A percentile compares a stretch with the other conserved stretches of the same genome.
Evolutionary conservation across 2,888 invertebrate species (phyloP).

Genomic region (Drosophila mimetica): DNA sequence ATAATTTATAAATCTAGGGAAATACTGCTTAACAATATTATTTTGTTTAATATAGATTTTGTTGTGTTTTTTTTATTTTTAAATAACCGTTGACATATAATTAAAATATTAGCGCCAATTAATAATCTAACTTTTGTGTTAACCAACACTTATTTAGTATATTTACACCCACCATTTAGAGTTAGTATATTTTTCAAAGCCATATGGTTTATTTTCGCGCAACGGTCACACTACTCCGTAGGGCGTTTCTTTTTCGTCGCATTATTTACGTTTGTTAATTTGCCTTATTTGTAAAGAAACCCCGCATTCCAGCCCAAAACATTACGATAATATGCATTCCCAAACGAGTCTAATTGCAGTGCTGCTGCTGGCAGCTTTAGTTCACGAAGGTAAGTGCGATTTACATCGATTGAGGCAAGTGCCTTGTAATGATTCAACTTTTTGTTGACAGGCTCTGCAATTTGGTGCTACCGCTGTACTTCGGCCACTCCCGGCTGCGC

Average conservation of each 20-base stretch:
- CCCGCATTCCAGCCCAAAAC: neutral
- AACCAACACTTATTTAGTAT: constrained; percentile 5
- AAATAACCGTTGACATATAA: neutral
- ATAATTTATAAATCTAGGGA: too few species aligned
- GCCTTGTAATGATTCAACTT: neutral
- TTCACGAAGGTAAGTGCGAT: constrained; percentile 62
- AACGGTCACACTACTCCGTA: constrained; percentile 5
- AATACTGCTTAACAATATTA: too few species aligned
- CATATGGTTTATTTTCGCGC: too few species aligned
- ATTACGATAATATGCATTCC: constrained; percentile 12
- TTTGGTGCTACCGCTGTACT: constrained; percentile 96
- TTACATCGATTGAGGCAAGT: constrained; percentile 3
- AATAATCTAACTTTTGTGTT: neutral
- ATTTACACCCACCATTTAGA: too few species aligned
- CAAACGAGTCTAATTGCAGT: constrained; percentile 29
- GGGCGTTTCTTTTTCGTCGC: constrained; percentile 32
- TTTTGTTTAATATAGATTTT: too few species aligned
- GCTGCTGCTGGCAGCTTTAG: constrained; percentile 51
- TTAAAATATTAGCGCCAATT: neutral
- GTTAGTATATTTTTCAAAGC: neutral
- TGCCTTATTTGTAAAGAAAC: constrained; percentile 9
- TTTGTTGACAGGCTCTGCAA: constrained; percentile 85
- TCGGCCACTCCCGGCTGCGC: constrained; percentile 95
- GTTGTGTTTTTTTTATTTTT: too few species aligned
- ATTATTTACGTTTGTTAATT: constrained; percentile 26